Conservation (phyloP, 1,140 invertebrate genomes). For the Ridgeia piscesae region DNA sequence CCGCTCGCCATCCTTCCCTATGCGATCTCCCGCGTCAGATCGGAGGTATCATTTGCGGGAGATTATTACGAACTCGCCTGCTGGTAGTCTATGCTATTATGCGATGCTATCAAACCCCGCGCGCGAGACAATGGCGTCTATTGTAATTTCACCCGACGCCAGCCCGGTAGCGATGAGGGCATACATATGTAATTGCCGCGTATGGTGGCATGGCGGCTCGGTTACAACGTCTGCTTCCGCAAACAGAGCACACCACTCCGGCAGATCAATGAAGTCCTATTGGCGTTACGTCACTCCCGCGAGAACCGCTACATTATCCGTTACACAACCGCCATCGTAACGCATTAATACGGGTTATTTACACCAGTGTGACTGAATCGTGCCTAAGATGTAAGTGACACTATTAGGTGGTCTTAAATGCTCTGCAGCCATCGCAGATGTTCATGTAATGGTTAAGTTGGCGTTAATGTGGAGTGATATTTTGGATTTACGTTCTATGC, state of each 20-base stretch:
- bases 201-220: not conserved
- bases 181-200: not conserved
- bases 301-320: not conserved
- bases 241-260: not conserved
- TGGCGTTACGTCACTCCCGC: not conserved
- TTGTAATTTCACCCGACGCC: not conserved
- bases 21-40: not conserved
- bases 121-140: not conserved
- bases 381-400: too few species aligned
- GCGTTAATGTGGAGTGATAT: not conserved
- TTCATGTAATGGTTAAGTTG: not conserved
- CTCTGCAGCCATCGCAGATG: not conserved
- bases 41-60: not conserved
- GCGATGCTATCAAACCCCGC: not conserved
- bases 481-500: not conserved
- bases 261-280: not conserved
- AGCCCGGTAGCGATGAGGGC: not conserved
- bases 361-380: not conserved
- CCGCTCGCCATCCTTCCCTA: not conserved
- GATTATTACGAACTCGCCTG: not conserved
- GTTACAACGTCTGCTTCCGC: not conserved
- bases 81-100: not conserved
- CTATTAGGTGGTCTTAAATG: not conserved
- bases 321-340: not conserved
- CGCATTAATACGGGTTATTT: not conserved